These are phyloP conservation scores for Oryzias celebensis DNA, from an alignment of 2,113 vertebrate genomes.

Conservation along the genomic window DNA sequence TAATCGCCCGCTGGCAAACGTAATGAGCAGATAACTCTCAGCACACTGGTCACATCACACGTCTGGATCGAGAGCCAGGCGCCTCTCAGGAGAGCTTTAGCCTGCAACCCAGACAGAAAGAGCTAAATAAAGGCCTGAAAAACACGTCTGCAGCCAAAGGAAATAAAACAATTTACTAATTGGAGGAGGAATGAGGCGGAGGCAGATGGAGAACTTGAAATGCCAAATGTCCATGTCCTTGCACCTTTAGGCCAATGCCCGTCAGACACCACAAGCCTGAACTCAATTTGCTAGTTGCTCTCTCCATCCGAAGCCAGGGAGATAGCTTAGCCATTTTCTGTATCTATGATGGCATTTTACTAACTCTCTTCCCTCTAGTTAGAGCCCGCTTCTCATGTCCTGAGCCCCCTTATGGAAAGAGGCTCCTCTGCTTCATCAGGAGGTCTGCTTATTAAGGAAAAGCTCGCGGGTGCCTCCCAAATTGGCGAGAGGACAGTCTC, in stretches of 20 bases:
- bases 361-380: conserved; percentile 66
- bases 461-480: conserved; percentile 68
- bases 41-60: conserved; percentile 49
- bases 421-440: conserved; percentile 71
- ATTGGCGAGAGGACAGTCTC: conserved; percentile 67
- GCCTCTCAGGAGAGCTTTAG: conserved; percentile 40
- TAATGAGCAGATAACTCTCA: conserved; percentile 61
- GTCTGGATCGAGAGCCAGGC: conserved; percentile 45
- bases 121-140: conserved; percentile 19
- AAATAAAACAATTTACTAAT: conserved; percentile 65
- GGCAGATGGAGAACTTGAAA: conserved; percentile 63
- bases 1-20: conserved; percentile 34
- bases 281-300: conserved; percentile 67
- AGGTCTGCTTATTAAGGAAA: conserved; percentile 74
- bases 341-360: conserved; percentile 62
- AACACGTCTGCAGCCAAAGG: conserved; percentile 41
- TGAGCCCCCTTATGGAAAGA: conserved; percentile 35
- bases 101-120: conserved; percentile 4
- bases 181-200: conserved; percentile 40
- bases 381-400: conserved; percentile 51
- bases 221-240: conserved; percentile 57
- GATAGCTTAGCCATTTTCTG: conserved; percentile 73
- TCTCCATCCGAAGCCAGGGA: conserved; percentile 58
- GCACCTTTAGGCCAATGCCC: conserved; percentile 57
- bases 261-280: conserved; percentile 66